Evolutionary conservation across 2,797 vertebrate species (phyloP), one percentile per base, ranked within the genome.

Genomic region (Tachyglossus aculeatus): DNA sequence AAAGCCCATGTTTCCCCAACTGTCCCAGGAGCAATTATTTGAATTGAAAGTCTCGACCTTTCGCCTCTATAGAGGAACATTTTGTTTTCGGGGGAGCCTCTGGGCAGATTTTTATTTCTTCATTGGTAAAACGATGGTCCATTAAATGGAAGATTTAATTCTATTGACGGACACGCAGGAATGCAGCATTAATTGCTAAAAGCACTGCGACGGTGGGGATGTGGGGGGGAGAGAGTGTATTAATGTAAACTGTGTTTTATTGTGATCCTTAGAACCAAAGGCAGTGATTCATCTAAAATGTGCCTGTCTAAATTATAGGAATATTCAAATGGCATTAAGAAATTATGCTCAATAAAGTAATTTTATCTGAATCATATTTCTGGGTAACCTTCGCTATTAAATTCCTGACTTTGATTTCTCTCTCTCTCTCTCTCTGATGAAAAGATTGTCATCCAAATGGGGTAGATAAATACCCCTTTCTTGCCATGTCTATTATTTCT

Each of bases 221-320:
- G 39, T n/a, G n/a, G n/a, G n/a, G n/a, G n/a, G 9, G 54, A 78
- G 66, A 19, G 41, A 78, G 58, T 53, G 2, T 67, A 68, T 75
- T 63, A 75, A 71, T 73, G n/a, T 65, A 44, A 75, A 66, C 31
- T 56, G 10, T 60, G 60, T 77, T 80, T 80, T 82, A 71, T 13
- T 45, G 19, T 53, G 25, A 45, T 77, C 31, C 24, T 40, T 3
- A 2, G 34, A 83, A 67, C n/a, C 27, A 40, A 48, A 56, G 44
- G 18, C 70, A 39, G 0, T 52, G 11, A 67, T 53, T 66, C 24
- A 71, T 41, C 6, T 73, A 68, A 57, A 54, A 56, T 54, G 29
- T 41, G 6, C 1, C 56, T 47, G 2, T 60, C 25, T 63, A 58
- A 78, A 64, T 78, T 81, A 80, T 15, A 75, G 22, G 44, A 63